Percentiles rank a stretch among this genome's conserved stretches.
Evolutionary conservation across 2,113 vertebrate species (phyloP).

Genomic region (human (Homo sapiens)): GRCh38 chr2:82783001-82783500

Average conservation of each 20-base stretch:
- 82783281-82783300: neutral
- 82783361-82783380: neutral
- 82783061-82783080: neutral
- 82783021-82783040: neutral
- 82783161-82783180: neutral
- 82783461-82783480: neutral
- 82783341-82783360: neutral
- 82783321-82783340: neutral
- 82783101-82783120: neutral
- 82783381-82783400: neutral
- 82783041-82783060: neutral
- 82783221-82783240: neutral
- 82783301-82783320: neutral
- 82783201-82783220: neutral
- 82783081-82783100: neutral
- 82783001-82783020: accelerated
- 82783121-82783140: neutral
- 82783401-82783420: neutral
- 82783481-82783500: neutral
- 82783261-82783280: neutral
- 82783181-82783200: neutral
- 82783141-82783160: neutral
- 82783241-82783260: neutral
- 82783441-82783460: neutral
- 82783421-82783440: neutral